Evolutionary conservation across 2,113 vertebrate species (phyloP).

Genomic region (Cardinalis cardinalis): DNA sequence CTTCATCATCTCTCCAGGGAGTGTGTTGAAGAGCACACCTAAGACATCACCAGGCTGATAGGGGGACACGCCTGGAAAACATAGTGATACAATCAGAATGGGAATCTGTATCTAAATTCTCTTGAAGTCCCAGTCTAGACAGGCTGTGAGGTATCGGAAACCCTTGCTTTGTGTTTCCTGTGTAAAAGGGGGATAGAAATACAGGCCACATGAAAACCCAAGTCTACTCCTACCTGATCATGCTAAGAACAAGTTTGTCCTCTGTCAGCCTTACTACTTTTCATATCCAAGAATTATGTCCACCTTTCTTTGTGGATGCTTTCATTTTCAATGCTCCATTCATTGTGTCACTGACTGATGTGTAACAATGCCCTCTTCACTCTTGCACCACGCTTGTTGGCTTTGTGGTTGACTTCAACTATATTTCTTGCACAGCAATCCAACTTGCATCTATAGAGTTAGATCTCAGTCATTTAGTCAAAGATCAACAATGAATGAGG

Average conservation of each 20-base stretch:
- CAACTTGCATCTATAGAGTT: neutral
- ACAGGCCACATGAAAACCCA: neutral
- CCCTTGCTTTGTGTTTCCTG: neutral
- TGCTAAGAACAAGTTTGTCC: neutral
- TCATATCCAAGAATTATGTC: neutral
- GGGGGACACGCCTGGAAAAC: neutral
- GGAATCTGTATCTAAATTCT: neutral
- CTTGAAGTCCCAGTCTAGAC: neutral
- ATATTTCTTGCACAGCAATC: neutral
- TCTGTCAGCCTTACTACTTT: neutral
- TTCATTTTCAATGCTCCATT: neutral
- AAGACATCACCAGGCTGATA: neutral
- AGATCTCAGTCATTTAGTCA: neutral
- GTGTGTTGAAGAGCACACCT: neutral
- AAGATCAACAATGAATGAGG: neutral
- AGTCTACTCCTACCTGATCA: neutral
- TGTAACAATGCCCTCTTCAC: fast-evolving
- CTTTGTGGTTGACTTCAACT: neutral
- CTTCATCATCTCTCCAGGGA: neutral
- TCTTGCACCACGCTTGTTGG: neutral
- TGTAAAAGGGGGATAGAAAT: neutral
- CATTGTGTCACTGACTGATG: neutral
- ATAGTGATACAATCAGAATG: neutral
- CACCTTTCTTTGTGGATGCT: neutral
- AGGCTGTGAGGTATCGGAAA: neutral